Evolutionary conservation across 2,797 vertebrate genomes (phyloP).

Genomic region (Sylvilagus floridanus): DNA sequence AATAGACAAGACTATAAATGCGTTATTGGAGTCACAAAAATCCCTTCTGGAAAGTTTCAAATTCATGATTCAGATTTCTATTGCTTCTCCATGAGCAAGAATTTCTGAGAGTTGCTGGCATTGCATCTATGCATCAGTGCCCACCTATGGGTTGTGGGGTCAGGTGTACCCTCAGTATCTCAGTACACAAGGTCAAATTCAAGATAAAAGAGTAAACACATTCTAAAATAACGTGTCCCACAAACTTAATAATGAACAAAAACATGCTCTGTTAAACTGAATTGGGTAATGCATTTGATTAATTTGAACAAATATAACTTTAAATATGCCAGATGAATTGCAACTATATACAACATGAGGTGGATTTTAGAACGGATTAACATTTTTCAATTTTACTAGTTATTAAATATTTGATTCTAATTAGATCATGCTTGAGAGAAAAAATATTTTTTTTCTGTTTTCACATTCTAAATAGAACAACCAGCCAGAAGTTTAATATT

Average conservation of each 20-base stretch:
- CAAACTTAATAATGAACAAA: not conserved
- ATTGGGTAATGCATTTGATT: not conserved
- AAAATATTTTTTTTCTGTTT: not conserved
- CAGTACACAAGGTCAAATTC: not conserved
- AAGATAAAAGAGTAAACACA: not conserved
- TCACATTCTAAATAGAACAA: not conserved
- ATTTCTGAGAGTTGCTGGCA: not conserved
- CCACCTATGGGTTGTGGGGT: not conserved
- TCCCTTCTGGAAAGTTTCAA: not conserved
- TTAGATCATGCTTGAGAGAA: not conserved
- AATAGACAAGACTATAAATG: not conserved
- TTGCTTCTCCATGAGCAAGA: not conserved
- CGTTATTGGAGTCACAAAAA: not conserved
- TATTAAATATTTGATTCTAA: not conserved
- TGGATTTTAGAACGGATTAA: not conserved
- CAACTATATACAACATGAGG: not conserved
- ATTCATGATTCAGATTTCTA: not conserved
- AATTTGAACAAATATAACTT: not conserved
- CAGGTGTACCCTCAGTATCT: not conserved
- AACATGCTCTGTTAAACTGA: not conserved
- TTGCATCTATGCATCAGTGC: not conserved
- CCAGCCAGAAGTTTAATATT: not conserved
- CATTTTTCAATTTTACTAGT: not conserved
- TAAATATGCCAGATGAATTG: constrained; percentile 4
- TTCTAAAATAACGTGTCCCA: not conserved